phyloP scores from a whole-genome alignment of 2,888 invertebrate species.

The Asteroscopus sphinx region DNA sequence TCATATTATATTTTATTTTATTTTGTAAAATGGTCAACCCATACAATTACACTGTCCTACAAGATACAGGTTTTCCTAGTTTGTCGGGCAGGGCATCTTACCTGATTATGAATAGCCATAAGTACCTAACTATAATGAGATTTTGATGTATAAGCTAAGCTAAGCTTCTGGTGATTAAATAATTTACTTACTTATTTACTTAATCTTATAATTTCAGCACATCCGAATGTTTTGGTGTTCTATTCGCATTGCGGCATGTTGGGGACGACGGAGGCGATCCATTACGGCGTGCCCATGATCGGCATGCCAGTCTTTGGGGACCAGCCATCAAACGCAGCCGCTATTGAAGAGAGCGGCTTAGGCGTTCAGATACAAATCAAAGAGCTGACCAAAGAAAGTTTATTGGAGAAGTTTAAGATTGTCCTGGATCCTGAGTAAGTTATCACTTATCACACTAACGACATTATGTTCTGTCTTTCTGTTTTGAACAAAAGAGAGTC shows the following conservation, averaged over 20 bases:
- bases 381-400: conserved; percentile 83
- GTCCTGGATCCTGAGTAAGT: conserved; percentile 87
- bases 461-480: not conserved
- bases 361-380: conserved; percentile 82
- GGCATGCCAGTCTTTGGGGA: conserved; percentile 91
- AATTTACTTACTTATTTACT: too few species aligned
- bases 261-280: conserved; percentile 89
- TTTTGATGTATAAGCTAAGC: too few species aligned
- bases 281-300: conserved; percentile 89
- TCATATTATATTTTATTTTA: too few species aligned
- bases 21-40: too few species aligned
- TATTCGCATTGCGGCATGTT: conserved; percentile 90
- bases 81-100: too few species aligned
- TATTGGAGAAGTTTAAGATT: conserved; percentile 83
- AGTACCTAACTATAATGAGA: too few species aligned
- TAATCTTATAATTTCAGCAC: conserved; percentile 54
- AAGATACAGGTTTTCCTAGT: too few species aligned
- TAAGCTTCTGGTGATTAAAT: too few species aligned
- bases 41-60: too few species aligned
- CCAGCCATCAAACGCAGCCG: conserved; percentile 88
- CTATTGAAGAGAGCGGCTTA: conserved; percentile 86
- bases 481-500: too few species aligned
- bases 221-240: conserved; percentile 81
- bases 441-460: not conserved
- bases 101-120: too few species aligned